Percentiles rank a stretch among this genome's conserved stretches.
Conservation (phyloP, 2,888 invertebrate species). For the Orthosia incerta region DNA sequence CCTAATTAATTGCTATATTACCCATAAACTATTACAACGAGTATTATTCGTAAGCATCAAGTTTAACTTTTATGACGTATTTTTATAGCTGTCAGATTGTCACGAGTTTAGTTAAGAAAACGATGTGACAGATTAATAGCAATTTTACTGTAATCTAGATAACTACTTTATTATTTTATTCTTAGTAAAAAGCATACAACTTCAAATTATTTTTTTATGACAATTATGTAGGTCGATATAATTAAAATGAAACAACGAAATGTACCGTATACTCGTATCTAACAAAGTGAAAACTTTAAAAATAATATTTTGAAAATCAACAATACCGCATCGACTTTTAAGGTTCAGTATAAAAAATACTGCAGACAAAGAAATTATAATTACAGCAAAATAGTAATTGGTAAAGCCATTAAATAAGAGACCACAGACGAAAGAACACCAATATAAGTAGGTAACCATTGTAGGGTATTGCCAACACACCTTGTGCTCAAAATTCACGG, state of each 20-base stretch:
- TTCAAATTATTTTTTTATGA: too few relatives aligned
- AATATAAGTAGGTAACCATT: conserved; percentile 70
- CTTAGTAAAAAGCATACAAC: too few relatives aligned
- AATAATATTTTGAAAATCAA: not conserved
- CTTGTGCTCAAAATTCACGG: conserved; percentile 86
- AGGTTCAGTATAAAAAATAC: not conserved
- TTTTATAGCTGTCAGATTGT: too few relatives aligned
- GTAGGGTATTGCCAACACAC: conserved; percentile 80
- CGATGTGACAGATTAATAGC: not conserved
- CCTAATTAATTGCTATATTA: too few relatives aligned
- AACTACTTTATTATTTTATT: not conserved
- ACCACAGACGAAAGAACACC: conserved; percentile 55
- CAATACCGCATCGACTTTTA: too few relatives aligned
- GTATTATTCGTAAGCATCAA: too few relatives aligned
- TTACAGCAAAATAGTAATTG: conserved; percentile 26
- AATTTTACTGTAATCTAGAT: not conserved
- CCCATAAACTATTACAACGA: too few relatives aligned
- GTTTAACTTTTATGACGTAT: too few relatives aligned
- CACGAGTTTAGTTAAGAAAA: too few relatives aligned
- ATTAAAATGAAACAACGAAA: too few relatives aligned
- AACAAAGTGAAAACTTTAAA: not conserved
- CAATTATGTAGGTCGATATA: too few relatives aligned
- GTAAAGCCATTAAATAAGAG: conserved; percentile 31
- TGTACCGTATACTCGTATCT: too few relatives aligned
- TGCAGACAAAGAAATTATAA: not conserved